These are phyloP conservation scores for Pao palembangensis DNA, from an alignment of 2,113 vertebrate species.

Conservation along the genomic window DNA sequence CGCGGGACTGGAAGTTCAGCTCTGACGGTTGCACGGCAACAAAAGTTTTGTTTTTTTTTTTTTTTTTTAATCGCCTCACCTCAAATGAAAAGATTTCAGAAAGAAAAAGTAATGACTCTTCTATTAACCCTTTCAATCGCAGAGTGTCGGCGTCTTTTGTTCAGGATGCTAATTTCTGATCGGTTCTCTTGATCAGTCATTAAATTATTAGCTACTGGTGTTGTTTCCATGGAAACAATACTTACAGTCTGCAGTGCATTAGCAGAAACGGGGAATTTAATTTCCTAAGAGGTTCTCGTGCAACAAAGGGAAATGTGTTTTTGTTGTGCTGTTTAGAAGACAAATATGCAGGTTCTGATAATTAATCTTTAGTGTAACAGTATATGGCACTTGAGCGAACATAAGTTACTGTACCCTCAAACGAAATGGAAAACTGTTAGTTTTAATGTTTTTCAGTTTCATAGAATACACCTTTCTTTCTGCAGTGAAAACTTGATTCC, in stretches of 20 bases:
- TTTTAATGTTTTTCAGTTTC: no score
- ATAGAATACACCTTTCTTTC: no score
- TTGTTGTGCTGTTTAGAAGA: neutral
- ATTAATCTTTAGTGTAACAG: slow-evolving; percentile 6
- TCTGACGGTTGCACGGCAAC: slow-evolving; percentile 2
- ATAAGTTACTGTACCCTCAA: no score
- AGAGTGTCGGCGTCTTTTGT: neutral
- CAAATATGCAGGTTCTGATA: neutral
- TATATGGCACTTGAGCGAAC: no score
- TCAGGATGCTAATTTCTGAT: slow-evolving; percentile 27
- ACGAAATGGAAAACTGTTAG: no score
- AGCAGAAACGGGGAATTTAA: slow-evolving; percentile 10
- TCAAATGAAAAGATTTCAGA: slow-evolving; percentile 21
- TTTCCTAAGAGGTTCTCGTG: slow-evolving; percentile 21
- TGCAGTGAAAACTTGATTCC: no score
- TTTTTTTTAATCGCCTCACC: slow-evolving; percentile 22
- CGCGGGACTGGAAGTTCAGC: slow-evolving; percentile 9
- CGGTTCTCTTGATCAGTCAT: slow-evolving; percentile 42
- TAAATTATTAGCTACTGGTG: slow-evolving; percentile 19
- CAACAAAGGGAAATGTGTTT: slow-evolving; percentile 19
- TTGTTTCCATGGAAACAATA: slow-evolving; percentile 54
- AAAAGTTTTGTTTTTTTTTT: slow-evolving; percentile 22
- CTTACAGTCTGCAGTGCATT: slow-evolving; percentile 21
- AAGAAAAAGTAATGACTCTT: slow-evolving; percentile 8
- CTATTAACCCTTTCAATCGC: neutral